Evolutionary conservation across 2,888 invertebrate species (phyloP).

Genomic region (Xestia sexstrigata): DNA sequence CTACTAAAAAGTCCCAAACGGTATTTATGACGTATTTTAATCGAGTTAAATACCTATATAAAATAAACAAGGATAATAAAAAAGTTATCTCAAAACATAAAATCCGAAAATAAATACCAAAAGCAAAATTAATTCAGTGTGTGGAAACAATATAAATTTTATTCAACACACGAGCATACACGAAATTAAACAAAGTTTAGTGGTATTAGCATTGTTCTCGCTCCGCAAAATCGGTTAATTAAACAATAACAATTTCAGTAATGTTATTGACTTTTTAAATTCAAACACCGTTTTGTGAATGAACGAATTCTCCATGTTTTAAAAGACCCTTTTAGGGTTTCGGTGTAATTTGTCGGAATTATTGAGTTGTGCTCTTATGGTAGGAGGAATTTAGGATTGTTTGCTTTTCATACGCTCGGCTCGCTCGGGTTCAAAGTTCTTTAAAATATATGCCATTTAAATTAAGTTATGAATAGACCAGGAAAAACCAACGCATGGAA

Average conservation of each 20-base stretch:
- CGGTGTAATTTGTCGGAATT: constrained; percentile 49
- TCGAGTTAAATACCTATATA: background rate
- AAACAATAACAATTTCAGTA: constrained; percentile 69
- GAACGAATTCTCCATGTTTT: constrained; percentile 48
- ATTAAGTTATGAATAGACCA: background rate
- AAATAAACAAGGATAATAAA: constrained; percentile 40
- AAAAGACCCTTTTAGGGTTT: constrained; percentile 44
- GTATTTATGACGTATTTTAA: constrained; percentile 32
- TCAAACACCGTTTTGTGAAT: constrained; percentile 57
- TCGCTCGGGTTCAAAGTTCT: background rate
- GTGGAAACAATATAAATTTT: constrained; percentile 64
- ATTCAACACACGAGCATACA: constrained; percentile 58
- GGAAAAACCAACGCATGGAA: background rate
- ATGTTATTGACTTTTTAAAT: constrained; percentile 69
- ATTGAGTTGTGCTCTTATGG: constrained; percentile 40
- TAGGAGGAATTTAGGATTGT: constrained; percentile 22
- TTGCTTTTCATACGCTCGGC: constrained; percentile 25
- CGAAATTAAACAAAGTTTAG: constrained; percentile 66
- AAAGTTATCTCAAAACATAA: constrained; percentile 27
- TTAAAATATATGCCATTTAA: constrained; percentile 4
- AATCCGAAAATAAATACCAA: constrained; percentile 42
- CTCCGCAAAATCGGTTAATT: constrained; percentile 62
- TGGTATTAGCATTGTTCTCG: constrained; percentile 63
- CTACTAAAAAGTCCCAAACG: background rate
- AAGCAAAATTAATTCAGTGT: constrained; percentile 63